Base-by-base conservation (phyloP, 2,797 vertebrate genomes). In the Odontamblyopus rebecca region DNA sequence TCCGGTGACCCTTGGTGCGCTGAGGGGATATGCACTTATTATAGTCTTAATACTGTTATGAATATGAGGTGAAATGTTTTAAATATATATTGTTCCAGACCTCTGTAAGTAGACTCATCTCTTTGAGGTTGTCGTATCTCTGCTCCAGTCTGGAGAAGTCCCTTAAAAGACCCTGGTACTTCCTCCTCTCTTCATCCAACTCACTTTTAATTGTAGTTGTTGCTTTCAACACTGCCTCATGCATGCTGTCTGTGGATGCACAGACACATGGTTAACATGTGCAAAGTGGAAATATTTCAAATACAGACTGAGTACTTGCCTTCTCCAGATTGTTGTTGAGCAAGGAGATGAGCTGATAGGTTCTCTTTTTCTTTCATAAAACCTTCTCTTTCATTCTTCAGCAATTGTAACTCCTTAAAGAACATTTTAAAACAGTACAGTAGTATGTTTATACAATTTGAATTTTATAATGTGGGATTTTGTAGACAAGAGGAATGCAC, bases 61-160 rank as follows among this genome's bases (percentile, higher is more conserved):
- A 60, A 60, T 59, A 15, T 16, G 13, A 1, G 6, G 5, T 50
- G 7, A 2, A 18, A 8, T 48, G 2, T 60, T 30, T 63, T 7
- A 26, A 66, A 5, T 68, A 35, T 68, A 3, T 16, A 72, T 29
- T 3, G 18, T 13, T 66, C 0, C 50, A n/a, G 61, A 93, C 92
- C 91, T 93, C 90, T 0, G 86, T 82, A 73, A 93, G 90, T 61
- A 92, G 81, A 83, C 87, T 93, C 93, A 94, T 94, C 71, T 94
- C 94, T 32, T 85, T 73, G 44, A 95, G 90, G 90, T 94, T 95
- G 83, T 94, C 93, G 0, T 91, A 94, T 92, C 93, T 87, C 85
- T 95, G 95, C 89, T 95, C 95, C 83, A 95, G 89, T 27, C 91
- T 82, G 64, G 88, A 88, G 13, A 95, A 95, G 32, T 96, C 94